Evolutionary conservation across 37 sponge, comb jelly and placozoan genomes (phyloP), one percentile per base, ranked within the genome.

Genomic region (Halisarca cf. caerulea): DNA sequence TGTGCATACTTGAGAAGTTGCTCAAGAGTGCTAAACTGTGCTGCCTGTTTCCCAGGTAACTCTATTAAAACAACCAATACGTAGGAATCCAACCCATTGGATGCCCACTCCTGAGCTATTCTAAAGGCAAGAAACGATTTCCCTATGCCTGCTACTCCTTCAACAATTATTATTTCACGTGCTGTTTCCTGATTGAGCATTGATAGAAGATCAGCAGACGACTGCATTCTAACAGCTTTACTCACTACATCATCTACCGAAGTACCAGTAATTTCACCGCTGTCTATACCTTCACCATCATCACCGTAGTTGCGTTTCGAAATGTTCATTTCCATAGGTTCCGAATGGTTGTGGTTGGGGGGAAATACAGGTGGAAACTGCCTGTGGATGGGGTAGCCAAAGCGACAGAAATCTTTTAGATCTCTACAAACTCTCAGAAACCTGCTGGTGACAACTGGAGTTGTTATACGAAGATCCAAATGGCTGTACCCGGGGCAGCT

Each of bases 141-240:
- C 25, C 82, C 82, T 5, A 81, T 38, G 2, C 82, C 82, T 8
- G 82, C 82, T 36, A 60, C 40, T 2, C 82, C 82, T 59, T 81
- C 82, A 81, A 59, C 82, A 4, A 81, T 1, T 4, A 81, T 81
- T 36, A 81, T 59, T 34, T 34, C 38, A 38, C 44, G 39, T 24
- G 2, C 66, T 28, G 41, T 36, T 40, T 35, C 6, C 77, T 1
- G n/a, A 1, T 74, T n/a, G 3, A 74, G 36, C 8, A 36, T 33
- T 23, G 2, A 3, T 21, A 74, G 77, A 17, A 74, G 45, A 2
- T 74, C 77, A 44, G n/a, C 6, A 2, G 36, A 23, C 3, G 2
- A n/a, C 37, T 69, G 33, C 7, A 69, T 4, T 32, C 4, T n/a
- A n/a, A n/a, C n/a, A n/a, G n/a, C n/a, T 11, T 47, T 47, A 47